A percentile compares a stretch with the other conserved stretches of the same genome.
Evolutionary conservation across 2,888 invertebrate genomes (phyloP).

Genomic region (Diarsia rubi): DNA sequence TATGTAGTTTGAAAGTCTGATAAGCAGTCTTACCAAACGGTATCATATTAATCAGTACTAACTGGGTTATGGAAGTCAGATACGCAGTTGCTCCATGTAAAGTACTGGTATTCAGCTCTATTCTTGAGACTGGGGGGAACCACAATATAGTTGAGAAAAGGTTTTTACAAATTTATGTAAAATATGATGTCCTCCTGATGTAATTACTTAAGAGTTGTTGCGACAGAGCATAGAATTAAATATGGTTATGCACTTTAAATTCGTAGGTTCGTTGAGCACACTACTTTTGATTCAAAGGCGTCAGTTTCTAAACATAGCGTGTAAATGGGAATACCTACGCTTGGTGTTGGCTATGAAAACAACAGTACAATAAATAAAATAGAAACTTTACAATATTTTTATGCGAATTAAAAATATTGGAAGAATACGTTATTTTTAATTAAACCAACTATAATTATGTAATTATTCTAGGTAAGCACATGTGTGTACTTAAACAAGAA

Average conservation of each 20-base stretch:
- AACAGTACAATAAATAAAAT: not conserved
- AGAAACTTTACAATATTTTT: not conserved
- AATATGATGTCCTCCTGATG: not conserved
- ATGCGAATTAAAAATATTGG: not conserved
- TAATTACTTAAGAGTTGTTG: not conserved
- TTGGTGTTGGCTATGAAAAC: not conserved
- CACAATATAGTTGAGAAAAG: too few relatives aligned
- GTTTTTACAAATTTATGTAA: not conserved
- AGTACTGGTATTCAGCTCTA: too few relatives aligned
- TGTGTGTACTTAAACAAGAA: slow-evolving; percentile 99
- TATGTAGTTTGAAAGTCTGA: too few relatives aligned
- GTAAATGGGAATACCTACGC: not conserved
- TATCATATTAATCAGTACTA: too few relatives aligned
- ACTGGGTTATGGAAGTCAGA: too few relatives aligned
- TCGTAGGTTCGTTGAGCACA: not conserved
- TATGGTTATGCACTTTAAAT: not conserved
- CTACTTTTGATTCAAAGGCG: not conserved
- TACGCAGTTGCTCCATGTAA: too few relatives aligned
- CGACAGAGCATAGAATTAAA: not conserved
- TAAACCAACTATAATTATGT: not conserved
- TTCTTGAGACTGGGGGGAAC: too few relatives aligned
- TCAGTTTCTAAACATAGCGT: not conserved
- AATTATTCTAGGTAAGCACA: slow-evolving; percentile 93
- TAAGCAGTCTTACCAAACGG: too few relatives aligned
- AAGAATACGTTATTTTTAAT: not conserved